Evolutionary conservation across 2,113 vertebrate species (phyloP).

Genomic region (Calyptommatus sinebrachiatus): DNA sequence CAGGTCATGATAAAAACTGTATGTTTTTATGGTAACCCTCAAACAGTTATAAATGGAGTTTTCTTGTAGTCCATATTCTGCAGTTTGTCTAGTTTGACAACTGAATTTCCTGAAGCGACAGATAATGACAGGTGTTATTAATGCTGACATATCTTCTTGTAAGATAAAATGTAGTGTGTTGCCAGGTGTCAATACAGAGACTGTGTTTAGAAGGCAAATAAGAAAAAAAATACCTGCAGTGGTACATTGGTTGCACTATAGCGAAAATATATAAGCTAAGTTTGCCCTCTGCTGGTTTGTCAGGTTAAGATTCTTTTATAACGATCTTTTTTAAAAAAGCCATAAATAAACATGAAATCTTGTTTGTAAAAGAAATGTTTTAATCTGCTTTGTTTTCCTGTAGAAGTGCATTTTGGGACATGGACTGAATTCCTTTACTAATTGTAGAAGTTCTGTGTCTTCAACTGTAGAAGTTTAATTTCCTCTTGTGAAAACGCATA

Average conservation of each 20-base stretch:
- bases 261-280: slow-evolving; percentile 57
- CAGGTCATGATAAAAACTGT: neutral
- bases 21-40: neutral
- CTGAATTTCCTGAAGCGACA: slow-evolving; percentile 33
- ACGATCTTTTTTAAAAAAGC: neutral
- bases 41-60: neutral
- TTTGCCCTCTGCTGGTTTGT: slow-evolving; percentile 77
- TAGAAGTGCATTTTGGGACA: neutral
- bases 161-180: slow-evolving; percentile 25
- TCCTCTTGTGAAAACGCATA: no score
- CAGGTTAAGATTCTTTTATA: slow-evolving; percentile 48
- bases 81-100: slow-evolving; percentile 45
- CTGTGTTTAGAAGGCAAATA: slow-evolving; percentile 51
- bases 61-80: slow-evolving; percentile 20
- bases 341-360: neutral
- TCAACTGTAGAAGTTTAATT: neutral
- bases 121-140: slow-evolving; percentile 24
- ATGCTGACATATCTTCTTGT: slow-evolving; percentile 28
- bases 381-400: neutral
- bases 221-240: slow-evolving; percentile 21
- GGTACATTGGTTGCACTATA: neutral
- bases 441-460: neutral
- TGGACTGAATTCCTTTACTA: neutral
- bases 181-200: slow-evolving; percentile 25
- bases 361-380: neutral